Conservation (phyloP, 2,888 invertebrate genomes). For the Gastrophysa polygoni region DNA sequence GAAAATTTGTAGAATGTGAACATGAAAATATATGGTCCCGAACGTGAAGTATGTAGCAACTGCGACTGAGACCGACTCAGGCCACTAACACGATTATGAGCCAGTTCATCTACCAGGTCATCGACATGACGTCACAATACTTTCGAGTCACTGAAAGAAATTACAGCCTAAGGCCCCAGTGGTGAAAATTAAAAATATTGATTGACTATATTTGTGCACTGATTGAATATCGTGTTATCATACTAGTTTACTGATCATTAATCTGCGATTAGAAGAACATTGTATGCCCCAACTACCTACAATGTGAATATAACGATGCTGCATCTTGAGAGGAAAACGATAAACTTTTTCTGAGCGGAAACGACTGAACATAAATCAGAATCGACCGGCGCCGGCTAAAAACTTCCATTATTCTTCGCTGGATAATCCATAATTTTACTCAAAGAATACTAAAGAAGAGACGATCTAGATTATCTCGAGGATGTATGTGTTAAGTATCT, state of each 20-base stretch:
- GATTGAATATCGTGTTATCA: background rate
- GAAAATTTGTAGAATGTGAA: too few species aligned
- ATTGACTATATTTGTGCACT: background rate
- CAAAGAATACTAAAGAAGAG: slow-evolving; percentile 7
- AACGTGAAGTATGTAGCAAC: too few species aligned
- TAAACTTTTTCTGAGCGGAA: background rate
- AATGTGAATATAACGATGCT: background rate
- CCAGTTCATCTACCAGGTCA: too few species aligned
- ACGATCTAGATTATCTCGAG: slow-evolving; percentile 14
- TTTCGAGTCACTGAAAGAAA: too few species aligned
- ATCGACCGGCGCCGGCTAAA: slow-evolving; percentile 21
- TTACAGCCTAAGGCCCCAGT: too few species aligned
- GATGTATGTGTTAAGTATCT: slow-evolving; percentile 17
- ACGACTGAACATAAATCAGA: background rate
- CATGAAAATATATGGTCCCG: too few species aligned
- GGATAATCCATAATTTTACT: slow-evolving; percentile 23
- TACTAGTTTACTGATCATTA: background rate
- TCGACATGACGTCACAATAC: too few species aligned
- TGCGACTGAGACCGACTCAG: too few species aligned
- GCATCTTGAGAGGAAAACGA: background rate
- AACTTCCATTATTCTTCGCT: slow-evolving; percentile 25
- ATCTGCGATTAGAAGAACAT: background rate
- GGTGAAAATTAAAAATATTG: too few species aligned
- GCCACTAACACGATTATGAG: too few species aligned
- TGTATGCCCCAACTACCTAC: background rate